Conservation (phyloP, 2,113 vertebrate species). For the Amphilophus citrinellus region DNA sequence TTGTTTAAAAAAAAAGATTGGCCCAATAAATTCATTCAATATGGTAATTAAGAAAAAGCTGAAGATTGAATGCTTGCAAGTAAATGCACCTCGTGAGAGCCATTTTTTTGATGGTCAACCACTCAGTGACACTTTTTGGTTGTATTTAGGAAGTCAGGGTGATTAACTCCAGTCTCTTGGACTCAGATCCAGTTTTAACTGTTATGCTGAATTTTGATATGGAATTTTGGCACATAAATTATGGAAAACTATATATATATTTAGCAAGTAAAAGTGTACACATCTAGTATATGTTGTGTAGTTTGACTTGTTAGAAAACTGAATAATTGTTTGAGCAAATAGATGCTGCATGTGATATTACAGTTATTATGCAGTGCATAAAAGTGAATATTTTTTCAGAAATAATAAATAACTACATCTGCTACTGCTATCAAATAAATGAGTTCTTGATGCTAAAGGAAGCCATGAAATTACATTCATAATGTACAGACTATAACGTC, state of each 20-base stretch:
- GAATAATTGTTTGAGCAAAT: not conserved
- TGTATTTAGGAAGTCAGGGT: not conserved
- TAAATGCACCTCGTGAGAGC: not conserved
- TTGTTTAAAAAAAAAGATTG: not conserved
- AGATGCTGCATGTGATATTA: not conserved
- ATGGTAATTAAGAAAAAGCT: not conserved
- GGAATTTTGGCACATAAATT: not conserved
- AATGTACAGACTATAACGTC: not conserved
- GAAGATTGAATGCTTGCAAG: not conserved
- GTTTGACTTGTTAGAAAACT: not conserved
- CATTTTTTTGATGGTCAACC: not conserved
- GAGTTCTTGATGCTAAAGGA: constrained; percentile 18
- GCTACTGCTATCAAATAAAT: not conserved
- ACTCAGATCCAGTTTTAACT: not conserved
- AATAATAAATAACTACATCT: not conserved
- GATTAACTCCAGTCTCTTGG: not conserved
- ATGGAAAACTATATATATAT: not conserved
- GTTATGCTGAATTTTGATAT: not conserved
- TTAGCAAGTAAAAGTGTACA: not conserved
- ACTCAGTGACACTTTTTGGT: not conserved
- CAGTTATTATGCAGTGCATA: not conserved
- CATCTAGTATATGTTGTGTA: not conserved
- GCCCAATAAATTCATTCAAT: not conserved
- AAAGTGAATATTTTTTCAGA: not conserved
- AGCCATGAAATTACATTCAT: constrained; percentile 5